Conservation (phyloP, 2,888 invertebrate genomes). For the Eilema depressum region DNA sequence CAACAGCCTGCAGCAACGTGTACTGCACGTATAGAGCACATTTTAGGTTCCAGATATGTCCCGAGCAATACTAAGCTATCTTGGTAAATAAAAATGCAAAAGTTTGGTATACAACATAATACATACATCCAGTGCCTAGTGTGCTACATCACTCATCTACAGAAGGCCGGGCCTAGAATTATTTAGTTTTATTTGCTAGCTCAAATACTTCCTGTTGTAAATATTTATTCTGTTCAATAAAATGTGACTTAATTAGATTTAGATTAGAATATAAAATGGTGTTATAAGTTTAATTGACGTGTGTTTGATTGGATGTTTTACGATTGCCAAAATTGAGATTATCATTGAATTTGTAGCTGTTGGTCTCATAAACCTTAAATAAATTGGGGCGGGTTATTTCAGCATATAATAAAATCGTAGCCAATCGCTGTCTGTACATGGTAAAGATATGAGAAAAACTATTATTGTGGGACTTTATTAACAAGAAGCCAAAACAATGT, state of each 20-base stretch:
- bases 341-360: background rate
- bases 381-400: no score
- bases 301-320: slow-evolving; percentile 24
- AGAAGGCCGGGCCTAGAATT: slow-evolving; percentile 9
- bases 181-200: slow-evolving; percentile 26
- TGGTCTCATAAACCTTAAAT: background rate
- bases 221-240: slow-evolving; percentile 49
- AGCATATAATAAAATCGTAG: no score
- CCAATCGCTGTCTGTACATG: no score
- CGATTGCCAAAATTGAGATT: slow-evolving; percentile 30
- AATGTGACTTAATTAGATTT: slow-evolving; percentile 50
- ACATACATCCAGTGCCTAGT: background rate
- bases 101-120: no score
- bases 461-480: no score
- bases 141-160: slow-evolving; percentile 3
- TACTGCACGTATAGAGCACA: no score
- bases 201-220: slow-evolving; percentile 46
- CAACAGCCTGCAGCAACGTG: no score
- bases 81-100: background rate
- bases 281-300: slow-evolving; percentile 33
- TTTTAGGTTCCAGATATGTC: no score
- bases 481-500: no score
- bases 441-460: no score
- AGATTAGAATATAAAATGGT: slow-evolving; percentile 36
- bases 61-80: background rate